Conservation (phyloP, 2,113 vertebrate genomes). For the Corvus hawaiiensis region DNA sequence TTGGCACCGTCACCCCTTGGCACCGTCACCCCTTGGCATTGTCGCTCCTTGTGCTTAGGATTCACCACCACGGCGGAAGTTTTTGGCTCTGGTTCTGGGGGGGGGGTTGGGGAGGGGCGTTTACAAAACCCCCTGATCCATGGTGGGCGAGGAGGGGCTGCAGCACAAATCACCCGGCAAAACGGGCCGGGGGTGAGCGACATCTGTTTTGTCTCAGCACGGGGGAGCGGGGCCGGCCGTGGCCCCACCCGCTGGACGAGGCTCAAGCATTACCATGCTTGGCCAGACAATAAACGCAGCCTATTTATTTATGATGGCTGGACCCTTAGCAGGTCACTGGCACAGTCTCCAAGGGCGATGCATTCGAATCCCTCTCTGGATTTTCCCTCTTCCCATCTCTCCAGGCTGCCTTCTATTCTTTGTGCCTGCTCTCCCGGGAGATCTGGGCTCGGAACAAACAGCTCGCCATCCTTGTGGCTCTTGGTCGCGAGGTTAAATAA, state of each 20-base stretch:
- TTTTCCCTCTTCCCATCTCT: conserved; percentile 23
- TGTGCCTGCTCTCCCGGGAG: conserved; percentile 44
- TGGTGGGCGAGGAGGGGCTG: not conserved
- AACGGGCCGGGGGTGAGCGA: not conserved
- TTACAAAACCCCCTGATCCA: not conserved
- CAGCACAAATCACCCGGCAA: not conserved
- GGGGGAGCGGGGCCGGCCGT: not conserved
- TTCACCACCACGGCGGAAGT: not conserved
- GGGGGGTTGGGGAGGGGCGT: not conserved
- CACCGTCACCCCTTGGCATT: rapidly evolving
- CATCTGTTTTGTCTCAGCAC: conserved; percentile 57
- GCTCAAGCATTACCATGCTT: conserved; percentile 36
- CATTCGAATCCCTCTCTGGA: not conserved
- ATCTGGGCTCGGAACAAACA: conserved; percentile 19
- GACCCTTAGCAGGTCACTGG: conserved; percentile 38
- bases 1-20: rapidly evolving
- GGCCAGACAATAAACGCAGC: conserved; percentile 38
- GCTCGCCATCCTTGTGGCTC: not conserved
- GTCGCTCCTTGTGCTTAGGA: rapidly evolving
- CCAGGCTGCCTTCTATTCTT: conserved; percentile 35
- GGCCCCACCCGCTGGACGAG: conserved; percentile 41
- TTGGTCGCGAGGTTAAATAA: conserved; percentile 13
- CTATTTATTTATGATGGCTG: conserved; percentile 42
- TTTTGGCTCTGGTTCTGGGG: not conserved
- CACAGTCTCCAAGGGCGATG: conserved; percentile 26